These are phyloP conservation scores for Kryphioiulus occultus DNA, from an alignment of 2,888 invertebrate species.

Conservation along the genomic window DNA sequence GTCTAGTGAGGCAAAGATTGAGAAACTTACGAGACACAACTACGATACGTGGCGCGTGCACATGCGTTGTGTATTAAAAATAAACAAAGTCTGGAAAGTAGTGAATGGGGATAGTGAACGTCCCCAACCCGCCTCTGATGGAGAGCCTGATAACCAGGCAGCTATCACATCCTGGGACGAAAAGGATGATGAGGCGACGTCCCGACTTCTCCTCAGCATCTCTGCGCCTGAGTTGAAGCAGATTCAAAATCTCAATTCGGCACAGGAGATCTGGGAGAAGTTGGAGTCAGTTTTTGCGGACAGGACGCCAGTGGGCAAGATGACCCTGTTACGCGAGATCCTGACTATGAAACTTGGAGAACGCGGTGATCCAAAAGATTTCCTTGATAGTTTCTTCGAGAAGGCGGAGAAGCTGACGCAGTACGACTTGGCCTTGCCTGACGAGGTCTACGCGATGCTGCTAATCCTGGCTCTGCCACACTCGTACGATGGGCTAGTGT, in stretches of 20 bases:
- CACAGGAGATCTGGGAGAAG: not conserved
- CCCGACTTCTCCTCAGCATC: not conserved
- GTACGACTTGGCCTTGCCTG: not conserved
- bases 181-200: not conserved
- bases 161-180: not conserved
- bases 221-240: not conserved
- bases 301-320: not conserved
- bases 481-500: not conserved
- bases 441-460: not conserved
- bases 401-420: not conserved
- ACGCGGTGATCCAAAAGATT: not conserved
- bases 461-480: not conserved
- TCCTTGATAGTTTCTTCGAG: conserved; percentile 2
- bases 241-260: not conserved
- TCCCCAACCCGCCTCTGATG: not conserved
- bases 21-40: not conserved
- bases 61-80: not conserved
- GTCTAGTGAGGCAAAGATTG: not conserved
- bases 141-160: not conserved
- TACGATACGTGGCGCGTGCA: not conserved
- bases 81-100: not conserved
- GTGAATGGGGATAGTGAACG: not conserved
- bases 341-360: not conserved
- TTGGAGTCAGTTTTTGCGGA: not conserved
- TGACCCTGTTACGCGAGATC: not conserved